A percentile compares a stretch with the other conserved stretches of the same genome.
Conservation (phyloP, 2,797 vertebrate genomes). For the Ctenopoma kingsleyae region DNA sequence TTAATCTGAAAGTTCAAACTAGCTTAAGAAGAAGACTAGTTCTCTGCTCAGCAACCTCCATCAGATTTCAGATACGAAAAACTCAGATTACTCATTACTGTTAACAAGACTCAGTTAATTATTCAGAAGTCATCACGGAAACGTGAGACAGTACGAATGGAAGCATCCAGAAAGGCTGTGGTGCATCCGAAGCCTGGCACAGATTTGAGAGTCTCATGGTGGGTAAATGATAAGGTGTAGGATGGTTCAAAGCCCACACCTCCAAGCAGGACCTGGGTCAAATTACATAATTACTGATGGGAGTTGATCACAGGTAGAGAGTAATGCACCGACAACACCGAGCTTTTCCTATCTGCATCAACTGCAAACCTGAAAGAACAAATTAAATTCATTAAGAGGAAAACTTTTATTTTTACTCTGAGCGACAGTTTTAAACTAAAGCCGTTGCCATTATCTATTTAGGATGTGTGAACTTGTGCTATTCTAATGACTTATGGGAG, state of each 20-base stretch:
- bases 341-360: conserved; percentile 22
- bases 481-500: conserved; percentile 19
- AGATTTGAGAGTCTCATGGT: conserved; percentile 54
- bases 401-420: conserved; percentile 35
- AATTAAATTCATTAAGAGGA: conserved; percentile 23
- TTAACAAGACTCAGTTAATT: conserved; percentile 55
- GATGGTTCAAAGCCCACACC: conserved; percentile 27
- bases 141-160: conserved; percentile 41
- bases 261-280: conserved; percentile 23
- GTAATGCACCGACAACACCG: conserved; percentile 1
- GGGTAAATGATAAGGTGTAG: conserved; percentile 30
- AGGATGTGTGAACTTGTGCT: conserved; percentile 28
- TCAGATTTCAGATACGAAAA: conserved; percentile 49
- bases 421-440: conserved; percentile 47
- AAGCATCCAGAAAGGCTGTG: conserved; percentile 21
- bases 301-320: conserved; percentile 19
- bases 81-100: conserved; percentile 57
- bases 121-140: conserved; percentile 61
- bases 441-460: conserved; percentile 18
- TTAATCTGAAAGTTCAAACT: conserved; percentile 24
- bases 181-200: conserved; percentile 43
- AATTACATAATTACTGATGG: conserved; percentile 34
- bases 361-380: conserved; percentile 8
- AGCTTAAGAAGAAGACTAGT: background rate
- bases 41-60: conserved; percentile 19